These are phyloP conservation scores for Ladona fulva DNA, from an alignment of 1,140 invertebrate genomes.

Conservation along the genomic window DNA sequence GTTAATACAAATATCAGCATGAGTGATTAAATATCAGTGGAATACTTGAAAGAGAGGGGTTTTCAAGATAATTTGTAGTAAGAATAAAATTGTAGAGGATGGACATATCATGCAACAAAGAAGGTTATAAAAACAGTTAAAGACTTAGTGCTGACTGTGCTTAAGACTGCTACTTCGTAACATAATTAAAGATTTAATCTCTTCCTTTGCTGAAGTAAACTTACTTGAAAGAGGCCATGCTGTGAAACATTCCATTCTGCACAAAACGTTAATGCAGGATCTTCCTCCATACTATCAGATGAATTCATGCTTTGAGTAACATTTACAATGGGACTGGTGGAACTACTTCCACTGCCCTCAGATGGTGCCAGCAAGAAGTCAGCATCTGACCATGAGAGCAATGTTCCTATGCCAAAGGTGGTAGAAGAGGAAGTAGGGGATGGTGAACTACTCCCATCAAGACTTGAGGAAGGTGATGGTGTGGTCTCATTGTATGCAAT, in stretches of 20 bases:
- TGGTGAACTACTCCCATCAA: neutral
- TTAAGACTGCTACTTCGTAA: no score
- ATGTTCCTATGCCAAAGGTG: neutral
- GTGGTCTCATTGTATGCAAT: neutral
- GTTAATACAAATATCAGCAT: no score
- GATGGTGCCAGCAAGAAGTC: neutral
- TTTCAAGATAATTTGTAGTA: no score
- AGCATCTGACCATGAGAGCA: neutral
- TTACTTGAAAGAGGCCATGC: neutral
- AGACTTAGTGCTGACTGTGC: no score
- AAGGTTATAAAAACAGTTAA: no score
- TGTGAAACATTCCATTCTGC: neutral
- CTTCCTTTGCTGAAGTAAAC: neutral
- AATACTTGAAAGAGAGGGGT: no score
- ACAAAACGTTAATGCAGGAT: neutral
- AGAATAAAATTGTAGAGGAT: no score
- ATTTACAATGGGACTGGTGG: neutral
- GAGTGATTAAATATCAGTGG: no score
- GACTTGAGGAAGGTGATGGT: neutral
- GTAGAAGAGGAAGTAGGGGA: neutral
- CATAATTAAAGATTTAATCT: no score
- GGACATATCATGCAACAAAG: no score
- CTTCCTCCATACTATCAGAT: neutral
- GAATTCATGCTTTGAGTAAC: neutral
- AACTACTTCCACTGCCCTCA: neutral